A percentile compares a stretch with the other conserved stretches of the same genome.
phyloP scores from a whole-genome alignment of 2,113 vertebrate species.

The Acrocephalus kingi region DNA sequence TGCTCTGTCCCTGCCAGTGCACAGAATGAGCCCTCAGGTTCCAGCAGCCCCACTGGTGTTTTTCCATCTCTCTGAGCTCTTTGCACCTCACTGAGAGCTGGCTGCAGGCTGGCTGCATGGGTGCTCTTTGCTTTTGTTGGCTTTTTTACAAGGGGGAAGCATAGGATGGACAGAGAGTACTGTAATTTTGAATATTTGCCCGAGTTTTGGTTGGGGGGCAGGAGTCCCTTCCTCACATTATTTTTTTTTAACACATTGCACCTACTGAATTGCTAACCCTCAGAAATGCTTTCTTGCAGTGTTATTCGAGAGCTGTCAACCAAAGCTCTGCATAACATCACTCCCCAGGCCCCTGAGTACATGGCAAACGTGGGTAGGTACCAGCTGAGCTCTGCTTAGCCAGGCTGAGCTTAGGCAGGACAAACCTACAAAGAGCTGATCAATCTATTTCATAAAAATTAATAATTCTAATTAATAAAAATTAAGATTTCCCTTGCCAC shows the following conservation, averaged over 20 bases:
- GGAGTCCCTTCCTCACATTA: not conserved
- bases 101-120: not conserved
- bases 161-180: not conserved
- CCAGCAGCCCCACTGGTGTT: not conserved
- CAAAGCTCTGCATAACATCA: conserved; percentile 89
- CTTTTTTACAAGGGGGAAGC: not conserved
- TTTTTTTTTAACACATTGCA: not conserved
- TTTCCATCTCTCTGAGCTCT: not conserved
- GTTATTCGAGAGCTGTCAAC: conserved; percentile 86
- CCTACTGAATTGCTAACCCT: not conserved
- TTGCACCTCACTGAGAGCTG: not conserved
- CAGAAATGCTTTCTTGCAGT: conserved; percentile 61
- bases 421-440: not conserved
- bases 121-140: not conserved
- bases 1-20: not conserved
- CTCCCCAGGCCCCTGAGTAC: conserved; percentile 81
- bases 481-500: not conserved
- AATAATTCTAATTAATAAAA: not conserved
- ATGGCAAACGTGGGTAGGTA: conserved; percentile 82
- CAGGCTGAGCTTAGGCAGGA: not conserved
- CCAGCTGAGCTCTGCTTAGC: not conserved
- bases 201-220: not conserved
- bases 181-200: not conserved
- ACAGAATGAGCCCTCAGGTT: conserved; percentile 35
- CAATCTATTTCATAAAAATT: not conserved